phyloP scores from a whole-genome alignment of 2,888 invertebrate genomes.

The Drosophila meridionalis region DNA sequence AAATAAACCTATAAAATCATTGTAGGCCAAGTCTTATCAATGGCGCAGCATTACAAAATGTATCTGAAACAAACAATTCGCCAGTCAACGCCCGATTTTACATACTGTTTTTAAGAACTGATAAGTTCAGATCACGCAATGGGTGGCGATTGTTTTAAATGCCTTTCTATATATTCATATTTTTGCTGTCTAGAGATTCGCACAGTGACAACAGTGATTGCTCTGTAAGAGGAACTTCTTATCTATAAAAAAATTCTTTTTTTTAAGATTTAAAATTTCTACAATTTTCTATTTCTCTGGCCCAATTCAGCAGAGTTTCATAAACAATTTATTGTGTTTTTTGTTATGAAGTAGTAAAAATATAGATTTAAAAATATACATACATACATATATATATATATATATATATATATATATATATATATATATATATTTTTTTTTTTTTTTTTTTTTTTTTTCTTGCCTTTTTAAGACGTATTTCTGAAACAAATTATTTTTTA shows the following conservation, averaged over 20 bases:
- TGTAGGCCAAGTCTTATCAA: constrained; percentile 27
- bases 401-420: not conserved
- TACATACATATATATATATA: too few species aligned
- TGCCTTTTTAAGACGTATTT: not conserved
- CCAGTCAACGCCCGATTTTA: constrained; percentile 41
- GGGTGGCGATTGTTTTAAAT: constrained; percentile 23
- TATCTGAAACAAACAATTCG: constrained; percentile 21
- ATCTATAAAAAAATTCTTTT: too few species aligned
- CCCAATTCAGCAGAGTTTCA: not conserved
- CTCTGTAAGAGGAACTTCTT: not conserved
- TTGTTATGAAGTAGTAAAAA: not conserved
- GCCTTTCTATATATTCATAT: not conserved
- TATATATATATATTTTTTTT: not conserved
- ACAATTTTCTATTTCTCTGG: not conserved
- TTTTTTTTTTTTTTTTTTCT: too few species aligned
- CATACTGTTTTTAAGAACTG: constrained; percentile 14
- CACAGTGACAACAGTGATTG: not conserved
- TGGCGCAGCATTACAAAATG: constrained; percentile 22
- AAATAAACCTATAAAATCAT: constrained; percentile 20
- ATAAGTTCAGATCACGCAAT: constrained; percentile 38
- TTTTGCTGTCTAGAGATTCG: constrained; percentile 7
- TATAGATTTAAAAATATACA: too few species aligned
- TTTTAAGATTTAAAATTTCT: not conserved
- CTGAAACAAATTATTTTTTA: not conserved
- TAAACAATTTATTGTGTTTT: not conserved